Percentiles rank a stretch among this genome's conserved stretches.
Conservation (phyloP, 2,797 vertebrate species). For the Gobio occitaniae region DNA sequence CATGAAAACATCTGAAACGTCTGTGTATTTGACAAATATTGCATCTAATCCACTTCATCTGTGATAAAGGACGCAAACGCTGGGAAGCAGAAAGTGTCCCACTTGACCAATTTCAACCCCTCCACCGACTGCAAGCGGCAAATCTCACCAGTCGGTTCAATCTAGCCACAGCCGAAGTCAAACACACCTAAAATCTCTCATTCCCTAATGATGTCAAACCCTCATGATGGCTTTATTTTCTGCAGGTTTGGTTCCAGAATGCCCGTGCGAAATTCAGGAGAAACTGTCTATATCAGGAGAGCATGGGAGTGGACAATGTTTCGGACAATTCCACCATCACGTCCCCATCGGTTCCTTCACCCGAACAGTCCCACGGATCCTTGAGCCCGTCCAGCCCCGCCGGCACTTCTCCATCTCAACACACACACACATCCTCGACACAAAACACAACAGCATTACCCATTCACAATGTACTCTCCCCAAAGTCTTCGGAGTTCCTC, state of each 20-base stretch:
- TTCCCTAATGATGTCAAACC: constrained; percentile 31
- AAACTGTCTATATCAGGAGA: constrained; percentile 97
- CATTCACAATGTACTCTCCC: constrained; percentile 96
- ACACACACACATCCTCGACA: constrained; percentile 78
- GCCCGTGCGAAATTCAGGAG: constrained; percentile 97
- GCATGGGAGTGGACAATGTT: constrained; percentile 92
- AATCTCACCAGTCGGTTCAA: neutral
- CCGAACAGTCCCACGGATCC: constrained; percentile 95
- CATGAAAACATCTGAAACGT: neutral
- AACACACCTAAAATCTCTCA: neutral
- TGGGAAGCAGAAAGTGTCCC: neutral
- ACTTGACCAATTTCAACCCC: neutral
- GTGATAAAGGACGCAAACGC: neutral
- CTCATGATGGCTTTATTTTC: constrained; percentile 63
- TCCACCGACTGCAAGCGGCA: neutral
- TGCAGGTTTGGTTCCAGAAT: constrained; percentile 98
- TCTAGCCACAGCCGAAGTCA: neutral
- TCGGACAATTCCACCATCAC: constrained; percentile 89
- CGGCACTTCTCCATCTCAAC: constrained; percentile 77
- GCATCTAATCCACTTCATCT: neutral
- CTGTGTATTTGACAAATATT: neutral
- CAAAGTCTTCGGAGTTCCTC: constrained; percentile 92
- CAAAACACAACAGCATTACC: constrained; percentile 80
- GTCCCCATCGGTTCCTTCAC: constrained; percentile 93
- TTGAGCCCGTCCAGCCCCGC: constrained; percentile 96